Percentiles rank a stretch among this genome's conserved stretches.
These are phyloP conservation scores for Altica lythri DNA, from an alignment of 2,888 invertebrate species.

Conservation along the genomic window DNA sequence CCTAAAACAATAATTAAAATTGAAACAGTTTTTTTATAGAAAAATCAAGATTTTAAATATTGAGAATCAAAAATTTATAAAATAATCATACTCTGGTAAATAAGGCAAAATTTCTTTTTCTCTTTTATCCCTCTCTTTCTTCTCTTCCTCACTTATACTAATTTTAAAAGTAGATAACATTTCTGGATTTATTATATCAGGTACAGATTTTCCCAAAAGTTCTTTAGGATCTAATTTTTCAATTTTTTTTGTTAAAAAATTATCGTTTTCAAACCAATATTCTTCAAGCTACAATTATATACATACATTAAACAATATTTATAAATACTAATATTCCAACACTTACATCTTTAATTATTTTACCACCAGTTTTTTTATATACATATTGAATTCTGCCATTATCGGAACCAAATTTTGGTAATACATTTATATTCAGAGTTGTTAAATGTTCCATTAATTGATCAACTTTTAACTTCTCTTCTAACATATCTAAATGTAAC, in stretches of 20 bases:
- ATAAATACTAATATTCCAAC: neutral
- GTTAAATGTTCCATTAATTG: constrained; percentile 59
- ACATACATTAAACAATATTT: neutral
- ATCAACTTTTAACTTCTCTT: constrained; percentile 55
- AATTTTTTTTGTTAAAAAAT: constrained; percentile 49
- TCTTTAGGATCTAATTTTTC: constrained; percentile 50
- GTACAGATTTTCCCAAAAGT: constrained; percentile 30
- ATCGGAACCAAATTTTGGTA: constrained; percentile 52
- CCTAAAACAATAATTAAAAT: constrained; percentile 30
- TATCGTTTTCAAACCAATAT: constrained; percentile 49
- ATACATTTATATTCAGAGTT: constrained; percentile 52
- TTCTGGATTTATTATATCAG: constrained; percentile 53
- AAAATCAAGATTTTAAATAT: constrained; percentile 5
- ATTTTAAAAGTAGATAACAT: constrained; percentile 68
- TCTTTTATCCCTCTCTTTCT: constrained; percentile 57
- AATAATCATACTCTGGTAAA: constrained; percentile 54
- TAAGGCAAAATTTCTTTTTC: constrained; percentile 64
- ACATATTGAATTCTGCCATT: constrained; percentile 51
- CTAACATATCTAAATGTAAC: constrained; percentile 61
- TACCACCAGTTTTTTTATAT: constrained; percentile 61
- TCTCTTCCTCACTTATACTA: constrained; percentile 66
- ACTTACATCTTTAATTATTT: constrained; percentile 58
- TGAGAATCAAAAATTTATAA: constrained; percentile 9
- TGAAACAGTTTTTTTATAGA: constrained; percentile 10
- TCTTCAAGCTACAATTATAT: constrained; percentile 43